Evolutionary conservation across 1,140 invertebrate genomes (phyloP), one percentile per base, ranked within the genome.

Genomic region (Lordiphosa collinella): DNA sequence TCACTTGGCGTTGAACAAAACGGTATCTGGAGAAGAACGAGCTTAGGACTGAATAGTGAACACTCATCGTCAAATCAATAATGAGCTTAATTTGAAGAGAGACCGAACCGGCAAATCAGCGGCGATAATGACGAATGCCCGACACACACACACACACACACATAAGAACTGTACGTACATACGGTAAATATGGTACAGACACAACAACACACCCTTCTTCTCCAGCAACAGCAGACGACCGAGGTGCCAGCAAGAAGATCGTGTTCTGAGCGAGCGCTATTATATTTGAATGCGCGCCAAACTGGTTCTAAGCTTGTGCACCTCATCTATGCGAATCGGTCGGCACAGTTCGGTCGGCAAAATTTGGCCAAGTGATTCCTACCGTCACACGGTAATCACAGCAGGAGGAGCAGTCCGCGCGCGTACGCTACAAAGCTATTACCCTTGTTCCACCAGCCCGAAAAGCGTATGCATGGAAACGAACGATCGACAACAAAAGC

Each of bases 81-180:
- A 46, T 46, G 40, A 46, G 40, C 46, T 50, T 50, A 41, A 34
- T 48, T 56, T 56, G 5, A n/a, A 50, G 12, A 50, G 29, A 59
- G 12, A 6, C 18, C 44, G 25, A 43, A 44, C 13, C 32, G 31
- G 46, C 32, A 48, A 48, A 50, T 51, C 31, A 58, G 35, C 18
- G 16, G 43, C 34, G 29, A 44, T 54, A 36, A 41, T 49, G 37
- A 29, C 22, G 38, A 41, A 18, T 16, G 38, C 10, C 9, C 44
- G 11, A 8, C 18, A 41, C 18, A 29, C 18, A 29, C 18, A 31
- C 44, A 48, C 12, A 32, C 14, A 9, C 9, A 48, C 2, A 32
- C 8, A 16, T 4, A 10, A 16, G 29, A 18, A 29, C 7, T 29
- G 40, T 16, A 47, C 13, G 13, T 32, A 16, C 13, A 29, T 29